Base-by-base conservation (phyloP, 1,140 invertebrate species). In the Thaumatotibia leucotreta region DNA sequence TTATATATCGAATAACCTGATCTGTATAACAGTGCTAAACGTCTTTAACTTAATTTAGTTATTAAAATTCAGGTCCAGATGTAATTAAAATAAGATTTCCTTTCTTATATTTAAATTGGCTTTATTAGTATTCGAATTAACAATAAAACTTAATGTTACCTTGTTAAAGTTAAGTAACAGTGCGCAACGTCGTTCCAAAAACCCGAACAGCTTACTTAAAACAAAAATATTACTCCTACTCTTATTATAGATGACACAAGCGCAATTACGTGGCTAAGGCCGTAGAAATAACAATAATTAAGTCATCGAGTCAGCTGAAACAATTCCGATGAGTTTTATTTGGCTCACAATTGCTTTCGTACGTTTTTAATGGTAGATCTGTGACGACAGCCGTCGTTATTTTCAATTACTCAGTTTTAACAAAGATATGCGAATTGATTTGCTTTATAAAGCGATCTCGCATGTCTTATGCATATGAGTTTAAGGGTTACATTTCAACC, bases 271-370 rank as follows among this genome's bases (percentile, higher is more conserved):
- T 45, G 52, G 39, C 62, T 70, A 61, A 62, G 69, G 65, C 69
- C 72, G 61, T 64, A 52, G 65, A 78, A 84, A 82, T 84, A 82
- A 86, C 76, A 83, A 86, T 86, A 84, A 86, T 86, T 82, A 86
- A 80, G 76, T 65, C 58, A 68, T 73, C 68, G 70, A 27, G 66
- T 14, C 50, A 70, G 76, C 70, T 75, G 76, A 72, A 72, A 67
- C 71, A 72, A 80, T 77, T 73, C 67, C 29, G 49, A 63, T 45
- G 27, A 49, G 10, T 49, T 62, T 71, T 71, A 75, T 74, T 77
- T 73, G 74, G 67, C 58, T 68, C 61, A 63, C 66, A 63, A 72
- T 74, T 73, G 64, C 69, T 27, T 61, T 39, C n/a, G 17, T 58
- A 27, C 24, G 52, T 29, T 17, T 58, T 58, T 58, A 58, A 58